A percentile compares a stretch with the other conserved stretches of the same genome.
Evolutionary conservation across 2,113 vertebrate species (phyloP).

Genomic region (Meriones unguiculatus): DNA sequence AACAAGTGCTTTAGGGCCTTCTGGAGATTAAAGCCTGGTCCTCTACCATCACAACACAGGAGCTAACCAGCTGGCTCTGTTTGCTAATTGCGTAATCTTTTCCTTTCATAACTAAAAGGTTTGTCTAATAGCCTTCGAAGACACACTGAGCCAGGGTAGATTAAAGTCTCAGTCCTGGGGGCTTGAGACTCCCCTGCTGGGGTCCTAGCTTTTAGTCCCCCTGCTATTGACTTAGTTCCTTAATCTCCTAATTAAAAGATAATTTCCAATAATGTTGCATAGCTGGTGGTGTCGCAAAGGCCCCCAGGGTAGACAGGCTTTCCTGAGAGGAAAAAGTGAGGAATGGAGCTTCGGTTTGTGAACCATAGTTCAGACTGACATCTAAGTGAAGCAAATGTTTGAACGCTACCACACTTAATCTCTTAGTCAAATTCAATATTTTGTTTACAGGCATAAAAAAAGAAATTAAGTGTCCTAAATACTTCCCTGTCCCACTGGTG

Average conservation of each 20-base stretch:
- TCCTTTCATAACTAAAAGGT: conserved; percentile 55
- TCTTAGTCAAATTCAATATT: background rate
- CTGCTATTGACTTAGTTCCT: conserved; percentile 60
- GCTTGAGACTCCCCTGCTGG: conserved; percentile 60
- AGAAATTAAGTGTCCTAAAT: background rate
- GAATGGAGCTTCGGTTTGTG: conserved; percentile 42
- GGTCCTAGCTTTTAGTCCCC: conserved; percentile 49
- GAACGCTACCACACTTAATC: background rate
- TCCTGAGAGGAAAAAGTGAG: conserved; percentile 26
- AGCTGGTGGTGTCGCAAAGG: conserved; percentile 26
- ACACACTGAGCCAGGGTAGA: conserved; percentile 40
- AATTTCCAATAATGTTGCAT: conserved; percentile 64
- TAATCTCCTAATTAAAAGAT: conserved; percentile 77
- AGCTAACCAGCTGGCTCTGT: background rate
- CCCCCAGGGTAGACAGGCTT: background rate
- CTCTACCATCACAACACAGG: background rate
- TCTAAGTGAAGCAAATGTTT: conserved; percentile 32
- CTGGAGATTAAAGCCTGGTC: background rate
- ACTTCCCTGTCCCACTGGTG: background rate
- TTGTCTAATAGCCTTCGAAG: conserved; percentile 64
- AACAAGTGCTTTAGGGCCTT: background rate
- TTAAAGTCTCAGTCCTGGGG: conserved; percentile 12
- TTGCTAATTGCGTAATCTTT: conserved; percentile 45
- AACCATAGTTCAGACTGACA: conserved; percentile 9
- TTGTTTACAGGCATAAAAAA: conserved; percentile 41